Percentiles rank a stretch among this genome's conserved stretches.
These are phyloP conservation scores for Streptopelia turtur DNA, from an alignment of 2,797 vertebrate genomes.

Conservation along the genomic window DNA sequence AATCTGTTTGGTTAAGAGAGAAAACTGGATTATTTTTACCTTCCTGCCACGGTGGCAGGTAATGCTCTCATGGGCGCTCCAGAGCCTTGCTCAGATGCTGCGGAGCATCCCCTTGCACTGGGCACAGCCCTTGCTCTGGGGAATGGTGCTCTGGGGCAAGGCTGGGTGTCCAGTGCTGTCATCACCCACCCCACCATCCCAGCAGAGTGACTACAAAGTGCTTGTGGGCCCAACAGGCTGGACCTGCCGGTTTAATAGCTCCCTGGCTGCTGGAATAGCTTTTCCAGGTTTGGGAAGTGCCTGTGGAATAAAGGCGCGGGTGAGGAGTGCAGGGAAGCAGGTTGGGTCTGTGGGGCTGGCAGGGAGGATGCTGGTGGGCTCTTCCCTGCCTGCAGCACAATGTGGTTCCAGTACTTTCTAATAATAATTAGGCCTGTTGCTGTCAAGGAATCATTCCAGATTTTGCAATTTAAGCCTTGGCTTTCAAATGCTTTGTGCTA, in stretches of 20 bases:
- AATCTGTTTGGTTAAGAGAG: neutral
- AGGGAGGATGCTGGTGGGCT: neutral
- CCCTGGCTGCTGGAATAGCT: neutral
- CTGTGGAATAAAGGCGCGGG: neutral
- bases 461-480: neutral
- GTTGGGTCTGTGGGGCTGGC: accelerated
- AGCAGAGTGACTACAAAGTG: neutral
- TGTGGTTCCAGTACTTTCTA: neutral
- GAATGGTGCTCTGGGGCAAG: neutral
- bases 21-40: neutral
- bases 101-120: neutral
- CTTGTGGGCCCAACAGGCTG: neutral
- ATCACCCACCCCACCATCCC: neutral
- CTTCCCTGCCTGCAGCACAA: slow-evolving; percentile 3
- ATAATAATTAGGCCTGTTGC: slow-evolving; percentile 18
- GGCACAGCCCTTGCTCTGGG: neutral
- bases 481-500: neutral
- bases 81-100: neutral
- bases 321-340: neutral
- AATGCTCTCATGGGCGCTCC: neutral
- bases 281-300: neutral
- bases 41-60: neutral
- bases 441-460: neutral
- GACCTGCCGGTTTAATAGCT: neutral
- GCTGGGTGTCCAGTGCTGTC: neutral